Evolutionary conservation across 2,113 vertebrate genomes (phyloP), one percentile per base, ranked within the genome.

Genomic region (Carollia perspicillata): DNA sequence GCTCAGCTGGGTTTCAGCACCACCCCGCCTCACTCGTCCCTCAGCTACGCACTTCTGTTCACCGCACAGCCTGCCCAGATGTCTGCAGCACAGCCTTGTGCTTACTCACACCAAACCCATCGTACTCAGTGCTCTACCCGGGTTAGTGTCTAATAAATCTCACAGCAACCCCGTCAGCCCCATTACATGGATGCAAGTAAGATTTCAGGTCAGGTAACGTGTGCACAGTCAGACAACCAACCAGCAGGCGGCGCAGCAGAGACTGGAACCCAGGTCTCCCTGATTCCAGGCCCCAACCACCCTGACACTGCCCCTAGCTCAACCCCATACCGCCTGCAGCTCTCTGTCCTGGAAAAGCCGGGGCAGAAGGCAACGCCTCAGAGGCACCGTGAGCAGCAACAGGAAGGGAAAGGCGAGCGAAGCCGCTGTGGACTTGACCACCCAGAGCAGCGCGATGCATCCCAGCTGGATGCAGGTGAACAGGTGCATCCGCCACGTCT

Each of bases 401-500:
- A 99, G 98, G 55, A 99, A 99, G 95, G 99, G 99, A 95, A 99
- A 99, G 40, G 99, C 99, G 95, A 99, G 97, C 0, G 99, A 99
- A 35, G 99, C 99, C 42, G 98, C 99, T 0, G 99, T 99, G 47
- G 99, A 99, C 98, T 99, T 99, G 96, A 99, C 99, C 90, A 99
- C 99, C 99, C 99, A 99, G 89, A 99, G 99, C 71, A 99, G 97
- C 22, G 99, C 98, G 5, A 99, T 99, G 98, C 99, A 99, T 84
- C 98, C 96, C 98, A 99, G 97, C 98, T 99, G 99, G 97, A 99
- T 99, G 96, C 99, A 98, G 91, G 99, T 99, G 97, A 99, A 99
- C 98, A 99, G 98, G 97, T 99, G 99, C 99, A 99, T 99, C 35
- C 99, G 99, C 99, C 99, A 99, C 2, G 99, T 99, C 98, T 99